These are phyloP conservation scores for Euzetes globulus DNA, from an alignment of 2,888 invertebrate species.

Conservation along the genomic window DNA sequence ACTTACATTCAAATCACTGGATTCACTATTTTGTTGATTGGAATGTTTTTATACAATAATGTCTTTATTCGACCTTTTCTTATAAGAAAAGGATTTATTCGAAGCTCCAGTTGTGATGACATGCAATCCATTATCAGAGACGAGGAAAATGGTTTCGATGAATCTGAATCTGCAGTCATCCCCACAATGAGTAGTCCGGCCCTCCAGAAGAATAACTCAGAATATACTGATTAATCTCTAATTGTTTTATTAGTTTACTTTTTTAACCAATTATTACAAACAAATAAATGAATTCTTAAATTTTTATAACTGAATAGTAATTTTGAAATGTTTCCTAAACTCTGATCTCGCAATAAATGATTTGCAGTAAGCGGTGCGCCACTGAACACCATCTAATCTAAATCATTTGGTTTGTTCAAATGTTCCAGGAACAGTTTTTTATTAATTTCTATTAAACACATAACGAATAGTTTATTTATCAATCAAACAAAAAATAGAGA, in stretches of 20 bases:
- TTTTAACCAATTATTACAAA: no score
- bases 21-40: conserved; percentile 64
- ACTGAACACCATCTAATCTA: no score
- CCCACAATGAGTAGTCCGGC: not conserved
- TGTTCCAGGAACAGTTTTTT: no score
- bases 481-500: no score
- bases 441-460: no score
- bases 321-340: no score
- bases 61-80: conserved; percentile 48
- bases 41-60: conserved; percentile 74
- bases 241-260: not conserved
- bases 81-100: not conserved
- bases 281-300: no score
- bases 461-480: no score
- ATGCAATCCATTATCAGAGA: not conserved
- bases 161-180: not conserved
- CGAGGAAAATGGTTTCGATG: not conserved
- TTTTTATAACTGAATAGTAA: no score
- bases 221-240: not conserved
- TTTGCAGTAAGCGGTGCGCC: no score
- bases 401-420: no score
- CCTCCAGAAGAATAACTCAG: not conserved
- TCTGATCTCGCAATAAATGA: no score
- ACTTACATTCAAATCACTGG: conserved; percentile 65
- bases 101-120: not conserved